phyloP scores from a whole-genome alignment of 2,113 vertebrate species.

The Pampusana beccarii region DNA sequence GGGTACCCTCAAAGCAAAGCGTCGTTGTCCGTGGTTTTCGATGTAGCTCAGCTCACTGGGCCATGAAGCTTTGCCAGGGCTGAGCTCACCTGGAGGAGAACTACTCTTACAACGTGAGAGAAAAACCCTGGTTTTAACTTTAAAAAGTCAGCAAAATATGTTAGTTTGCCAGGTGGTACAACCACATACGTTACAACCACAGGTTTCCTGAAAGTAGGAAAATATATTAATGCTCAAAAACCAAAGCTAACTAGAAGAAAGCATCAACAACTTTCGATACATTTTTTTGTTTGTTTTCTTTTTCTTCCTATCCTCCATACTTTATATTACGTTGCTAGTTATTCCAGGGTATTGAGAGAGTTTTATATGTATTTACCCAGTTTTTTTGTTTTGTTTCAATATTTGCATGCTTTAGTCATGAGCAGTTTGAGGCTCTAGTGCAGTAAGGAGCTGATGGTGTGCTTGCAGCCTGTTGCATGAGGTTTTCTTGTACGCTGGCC shows the following conservation, averaged over 20 bases:
- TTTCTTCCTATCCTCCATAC: not conserved
- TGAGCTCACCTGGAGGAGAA: not conserved
- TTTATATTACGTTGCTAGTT: not conserved
- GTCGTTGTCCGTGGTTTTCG: not conserved
- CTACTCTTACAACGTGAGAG: not conserved
- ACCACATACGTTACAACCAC: not conserved
- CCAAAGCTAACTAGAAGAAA: not conserved
- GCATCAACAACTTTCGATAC: not conserved
- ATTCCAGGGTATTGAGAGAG: not conserved
- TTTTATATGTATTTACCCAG: not conserved
- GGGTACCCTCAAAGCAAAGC: not conserved
- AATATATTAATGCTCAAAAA: not conserved
- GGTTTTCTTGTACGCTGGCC: not conserved
- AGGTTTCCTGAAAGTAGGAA: not conserved
- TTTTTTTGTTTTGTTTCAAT: accelerated
- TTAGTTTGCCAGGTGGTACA: not conserved
- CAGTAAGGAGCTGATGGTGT: not conserved
- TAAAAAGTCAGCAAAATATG: not conserved
- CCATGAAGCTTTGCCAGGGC: not conserved
- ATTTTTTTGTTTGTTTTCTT: not conserved
- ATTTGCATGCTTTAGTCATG: not conserved
- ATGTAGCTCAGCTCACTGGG: not conserved
- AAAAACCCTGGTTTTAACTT: not conserved
- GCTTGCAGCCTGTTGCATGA: not conserved
- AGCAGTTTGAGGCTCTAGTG: not conserved